A percentile compares a stretch with the other conserved stretches of the same genome.
phyloP scores from a whole-genome alignment of 2,113 vertebrate species.

The Pholis gunnellus region DNA sequence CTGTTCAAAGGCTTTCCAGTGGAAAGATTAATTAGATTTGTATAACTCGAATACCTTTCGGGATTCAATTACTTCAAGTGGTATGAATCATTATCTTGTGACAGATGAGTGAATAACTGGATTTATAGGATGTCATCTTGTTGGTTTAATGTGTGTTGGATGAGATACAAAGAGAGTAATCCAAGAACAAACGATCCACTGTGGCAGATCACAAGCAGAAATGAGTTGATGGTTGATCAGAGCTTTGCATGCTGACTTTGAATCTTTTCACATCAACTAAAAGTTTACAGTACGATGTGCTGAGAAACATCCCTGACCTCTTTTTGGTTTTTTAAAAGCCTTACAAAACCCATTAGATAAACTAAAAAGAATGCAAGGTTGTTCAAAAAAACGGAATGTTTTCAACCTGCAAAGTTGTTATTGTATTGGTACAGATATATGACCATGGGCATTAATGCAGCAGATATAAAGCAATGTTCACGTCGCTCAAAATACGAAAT shows the following conservation, averaged over 20 bases:
- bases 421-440: neutral
- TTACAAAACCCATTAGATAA: slow-evolving; percentile 26
- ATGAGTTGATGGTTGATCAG: slow-evolving; percentile 46
- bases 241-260: slow-evolving; percentile 22
- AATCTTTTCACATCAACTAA: slow-evolving; percentile 3
- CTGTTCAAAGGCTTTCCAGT: slow-evolving; percentile 30
- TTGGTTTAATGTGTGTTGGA: slow-evolving; percentile 40
- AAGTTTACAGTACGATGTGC: slow-evolving; percentile 6
- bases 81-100: slow-evolving; percentile 36
- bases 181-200: slow-evolving; percentile 54
- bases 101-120: slow-evolving; percentile 36
- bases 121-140: slow-evolving; percentile 31
- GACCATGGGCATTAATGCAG: neutral
- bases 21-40: slow-evolving; percentile 49
- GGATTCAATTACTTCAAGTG: slow-evolving; percentile 38
- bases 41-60: slow-evolving; percentile 29
- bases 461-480: neutral
- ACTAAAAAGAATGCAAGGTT: slow-evolving; percentile 22
- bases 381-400: slow-evolving; percentile 11
- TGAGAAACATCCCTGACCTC: slow-evolving; percentile 15
- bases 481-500: neutral
- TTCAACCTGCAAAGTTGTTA: neutral
- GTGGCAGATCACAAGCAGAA: slow-evolving; percentile 21
- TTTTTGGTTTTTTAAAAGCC: slow-evolving; percentile 19
- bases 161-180: slow-evolving; percentile 33